Base-by-base conservation (phyloP, 2,113 vertebrate genomes). In the Brevimyrus niger region DNA sequence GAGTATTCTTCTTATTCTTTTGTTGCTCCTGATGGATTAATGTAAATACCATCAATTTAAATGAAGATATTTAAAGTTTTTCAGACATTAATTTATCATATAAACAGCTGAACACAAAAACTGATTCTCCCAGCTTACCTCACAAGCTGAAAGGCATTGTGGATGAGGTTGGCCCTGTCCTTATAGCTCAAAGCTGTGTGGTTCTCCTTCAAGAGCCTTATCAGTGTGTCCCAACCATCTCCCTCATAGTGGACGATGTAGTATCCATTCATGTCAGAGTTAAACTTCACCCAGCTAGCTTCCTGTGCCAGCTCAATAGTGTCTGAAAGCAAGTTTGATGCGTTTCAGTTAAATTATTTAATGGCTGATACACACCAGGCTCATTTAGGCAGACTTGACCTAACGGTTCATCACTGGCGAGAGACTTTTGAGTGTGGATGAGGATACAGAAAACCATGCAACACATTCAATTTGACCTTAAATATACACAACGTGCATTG, bases 161-260 rank as follows among this genome's bases (percentile, higher is more conserved):
- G 95, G 91, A 96, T 95, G 89, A 97, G 93, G 46, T 94, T 94
- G 91, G 94, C 91, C 88, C 95, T 94, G 93, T 96, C 96, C 91
- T 96, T 95, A 87, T 94, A 95, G 91, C 94, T 96, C 89, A 97
- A 93, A 65, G 95, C 92, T 2, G 92, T 96, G 92, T 97, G 95
- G 92, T 96, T 96, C 91, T 94, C 92, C 87, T 92, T 94, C 88
- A 97, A 89, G 23, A 96, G 92, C 80, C 82, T 76, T 86, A 92
- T 94, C 27, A 97, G 92, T 73, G 92, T 88, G 19, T 95, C 94
- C 95, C 96, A 97, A 83, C 95, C 96, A 6, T 86, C 90, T 1
- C 94, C 95, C 88, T 96, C 94, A n/a, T 96, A 97, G 90, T 97
- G 95, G 88, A 96, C 94, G 19, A 96, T 92, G 84, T 96, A 97